Evolutionary conservation across 2,113 vertebrate species (phyloP).

Genomic region (Perca fluviatilis): DNA sequence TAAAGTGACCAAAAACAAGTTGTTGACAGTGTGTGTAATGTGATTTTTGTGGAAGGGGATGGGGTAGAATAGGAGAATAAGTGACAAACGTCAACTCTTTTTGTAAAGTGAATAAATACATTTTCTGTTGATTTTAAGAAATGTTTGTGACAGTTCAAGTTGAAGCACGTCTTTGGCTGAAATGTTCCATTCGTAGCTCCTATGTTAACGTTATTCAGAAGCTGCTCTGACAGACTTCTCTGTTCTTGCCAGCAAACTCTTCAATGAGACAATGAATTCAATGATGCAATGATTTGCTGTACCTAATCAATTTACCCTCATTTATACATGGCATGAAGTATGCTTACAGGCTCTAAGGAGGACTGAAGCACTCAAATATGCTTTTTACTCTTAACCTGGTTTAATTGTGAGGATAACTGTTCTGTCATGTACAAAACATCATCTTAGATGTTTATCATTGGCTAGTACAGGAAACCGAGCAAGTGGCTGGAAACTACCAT

Average conservation of each 20-base stretch:
- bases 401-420: neutral
- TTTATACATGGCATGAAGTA: conserved; percentile 53
- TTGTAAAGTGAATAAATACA: conserved; percentile 67
- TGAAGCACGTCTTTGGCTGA: too few relatives aligned
- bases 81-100: conserved; percentile 26
- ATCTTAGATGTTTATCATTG: neutral
- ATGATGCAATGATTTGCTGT: too few relatives aligned
- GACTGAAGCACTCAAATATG: conserved; percentile 2
- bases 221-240: too few relatives aligned
- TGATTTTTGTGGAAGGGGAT: conserved; percentile 16
- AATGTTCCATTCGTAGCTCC: too few relatives aligned
- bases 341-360: conserved; percentile 45
- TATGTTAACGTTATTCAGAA: too few relatives aligned
- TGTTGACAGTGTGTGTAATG: conserved; percentile 16
- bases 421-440: neutral
- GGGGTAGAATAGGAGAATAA: neutral
- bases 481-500: conserved; percentile 3
- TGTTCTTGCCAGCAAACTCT: too few relatives aligned
- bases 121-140: conserved; percentile 34
- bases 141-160: too few relatives aligned
- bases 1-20: conserved; percentile 28
- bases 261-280: too few relatives aligned
- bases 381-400: neutral
- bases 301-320: conserved; percentile 76
- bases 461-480: neutral